phyloP scores from a whole-genome alignment of 2,797 vertebrate species.

The Pteronotus mesoamericanus region DNA sequence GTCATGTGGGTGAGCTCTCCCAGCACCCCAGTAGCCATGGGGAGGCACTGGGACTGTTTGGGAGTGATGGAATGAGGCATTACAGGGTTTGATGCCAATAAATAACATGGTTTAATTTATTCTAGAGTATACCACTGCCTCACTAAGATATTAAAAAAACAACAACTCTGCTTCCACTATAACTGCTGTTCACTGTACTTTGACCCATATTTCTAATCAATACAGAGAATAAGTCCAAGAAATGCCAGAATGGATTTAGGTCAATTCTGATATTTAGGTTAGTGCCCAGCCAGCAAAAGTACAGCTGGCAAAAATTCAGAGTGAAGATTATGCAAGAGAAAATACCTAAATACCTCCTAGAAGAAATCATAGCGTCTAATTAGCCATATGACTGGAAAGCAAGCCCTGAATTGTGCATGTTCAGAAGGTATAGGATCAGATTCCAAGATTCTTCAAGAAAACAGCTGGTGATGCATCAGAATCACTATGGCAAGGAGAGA shows the following conservation, averaged over 20 bases:
- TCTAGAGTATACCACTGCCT: background rate
- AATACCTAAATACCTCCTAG: background rate
- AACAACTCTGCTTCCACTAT: background rate
- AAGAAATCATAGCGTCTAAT: background rate
- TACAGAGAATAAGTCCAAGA: background rate
- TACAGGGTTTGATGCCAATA: background rate
- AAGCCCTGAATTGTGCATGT: background rate
- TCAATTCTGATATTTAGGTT: background rate
- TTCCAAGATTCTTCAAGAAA: background rate
- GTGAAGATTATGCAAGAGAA: background rate
- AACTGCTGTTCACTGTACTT: background rate
- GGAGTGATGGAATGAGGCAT: background rate
- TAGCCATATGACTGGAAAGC: background rate
- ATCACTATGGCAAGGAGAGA: background rate
- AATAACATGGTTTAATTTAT: background rate
- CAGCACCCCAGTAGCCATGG: rapidly evolving
- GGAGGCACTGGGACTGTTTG: background rate
- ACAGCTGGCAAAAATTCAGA: background rate
- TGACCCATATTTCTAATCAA: background rate
- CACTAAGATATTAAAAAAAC: background rate
- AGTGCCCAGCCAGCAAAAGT: background rate
- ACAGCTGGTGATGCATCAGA: background rate
- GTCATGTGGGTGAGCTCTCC: background rate
- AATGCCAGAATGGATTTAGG: background rate
- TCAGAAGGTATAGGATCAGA: background rate